Evolutionary conservation across 2,888 invertebrate genomes (phyloP), one percentile per base, ranked within the genome.

Genomic region (Xestia ashworthii): DNA sequence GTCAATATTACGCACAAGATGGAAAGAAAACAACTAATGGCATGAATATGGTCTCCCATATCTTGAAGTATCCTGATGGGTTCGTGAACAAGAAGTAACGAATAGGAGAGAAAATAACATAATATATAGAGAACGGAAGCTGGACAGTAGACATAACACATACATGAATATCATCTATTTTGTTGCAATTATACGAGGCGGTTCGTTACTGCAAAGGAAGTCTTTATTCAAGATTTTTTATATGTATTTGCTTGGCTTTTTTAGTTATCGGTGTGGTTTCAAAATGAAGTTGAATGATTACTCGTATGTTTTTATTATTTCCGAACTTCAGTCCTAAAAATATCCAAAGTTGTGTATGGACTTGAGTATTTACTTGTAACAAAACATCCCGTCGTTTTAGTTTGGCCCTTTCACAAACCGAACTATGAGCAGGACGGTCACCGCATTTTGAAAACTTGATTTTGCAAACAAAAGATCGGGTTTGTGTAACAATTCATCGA

Each of bases 1-100:
- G 79, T 83, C 90, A 85, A 84, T 68, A 19, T 19, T 50, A 78
- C 46, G 73, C 67, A 75, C 76, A 83, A 76, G 76, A 79, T 76
- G 83, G 74, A 86, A 82, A 82, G 81, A 89, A 79, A 89, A 89
- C 85, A 87, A 90, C 91, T 91, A 93, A 90, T 92, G 92, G 81
- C 79, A 93, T 93, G 93, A 88, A 88, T 89, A 92, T 92, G 93
- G 92, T 84, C 74, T 71, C 86, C 89, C 90, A 90, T 89, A 89
- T 88, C 81, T 87, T 86, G 92, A 92, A 92, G 92, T 92, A 92
- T 88, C 80, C 83, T 90, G 85, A 85, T 87, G 89, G 71, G 55
- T 48, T 78, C 58, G 81, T 85, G 83, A 83, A 76, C 71, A 68
- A 87, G 84, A 75, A 78, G 78, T 78, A 82, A 84, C 70, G 66